Evolutionary conservation across 1,140 invertebrate species (phyloP).

Genomic region (Penaeus indicus): DNA sequence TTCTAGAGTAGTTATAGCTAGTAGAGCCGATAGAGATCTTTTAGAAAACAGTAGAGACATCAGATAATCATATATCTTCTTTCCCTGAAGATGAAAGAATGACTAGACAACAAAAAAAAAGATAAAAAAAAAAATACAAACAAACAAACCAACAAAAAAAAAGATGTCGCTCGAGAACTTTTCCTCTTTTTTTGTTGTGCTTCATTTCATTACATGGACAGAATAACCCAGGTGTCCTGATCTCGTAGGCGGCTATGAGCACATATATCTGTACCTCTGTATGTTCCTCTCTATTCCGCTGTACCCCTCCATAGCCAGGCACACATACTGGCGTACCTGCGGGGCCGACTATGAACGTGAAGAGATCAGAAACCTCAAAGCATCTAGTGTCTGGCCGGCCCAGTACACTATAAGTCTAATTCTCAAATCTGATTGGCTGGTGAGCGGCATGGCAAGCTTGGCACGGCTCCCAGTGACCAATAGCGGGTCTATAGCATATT

Average conservation of each 20-base stretch:
- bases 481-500: constrained; percentile 63
- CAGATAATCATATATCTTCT: constrained; percentile 30
- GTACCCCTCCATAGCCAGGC: no score
- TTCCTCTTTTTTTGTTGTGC: no score
- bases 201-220: no score
- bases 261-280: no score
- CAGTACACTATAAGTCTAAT: constrained; percentile 21
- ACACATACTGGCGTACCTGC: no score
- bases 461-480: constrained; percentile 66
- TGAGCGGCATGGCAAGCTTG: constrained; percentile 63
- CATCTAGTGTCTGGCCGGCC: constrained; percentile 26
- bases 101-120: no score
- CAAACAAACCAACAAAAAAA: no score
- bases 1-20: constrained; percentile 57
- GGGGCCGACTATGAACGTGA: constrained; percentile 12
- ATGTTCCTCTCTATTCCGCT: no score
- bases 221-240: no score
- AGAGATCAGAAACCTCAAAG: constrained; percentile 31
- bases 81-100: constrained; percentile 35
- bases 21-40: constrained; percentile 55
- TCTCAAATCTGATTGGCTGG: constrained; percentile 55
- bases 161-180: no score
- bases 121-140: no score
- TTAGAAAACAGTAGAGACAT: constrained; percentile 31
- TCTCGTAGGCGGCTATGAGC: no score